Base-by-base conservation (phyloP, 2,113 vertebrate genomes). In the Podilymbus podiceps region DNA sequence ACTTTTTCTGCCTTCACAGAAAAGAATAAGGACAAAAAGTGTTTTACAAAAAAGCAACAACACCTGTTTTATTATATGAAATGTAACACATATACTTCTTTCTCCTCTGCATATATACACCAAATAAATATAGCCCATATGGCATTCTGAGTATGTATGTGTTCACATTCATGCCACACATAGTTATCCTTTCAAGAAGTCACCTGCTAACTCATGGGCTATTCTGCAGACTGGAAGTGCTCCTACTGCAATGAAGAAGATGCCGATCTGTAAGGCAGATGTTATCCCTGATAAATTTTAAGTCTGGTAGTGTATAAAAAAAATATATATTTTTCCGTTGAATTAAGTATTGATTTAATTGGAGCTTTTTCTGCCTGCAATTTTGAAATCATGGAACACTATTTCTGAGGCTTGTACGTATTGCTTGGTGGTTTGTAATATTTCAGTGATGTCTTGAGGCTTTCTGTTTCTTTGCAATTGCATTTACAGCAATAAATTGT, bases 101-200 rank as follows among this genome's bases (percentile, higher is more conserved):
- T 95, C 93, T 84, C 64, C 63, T 79, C 73, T 96, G 81, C 49
- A 78, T 73, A 82, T 79, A 95, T 86, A 92, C 49, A 93, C 62
- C 72, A 93, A 89, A 91, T 91, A 97, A 96, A 97, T 85, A 82
- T 2, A 93, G 94, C 87, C 94, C 96, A 97, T 94, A 97, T 96
- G 96, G 94, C 77, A 89, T 53, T 91, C 66, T 30, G 63, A 88
- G 59, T 47, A 95, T 19, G 80, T 72, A 89, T 28, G 74, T 93
- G 94, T 79, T 96, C 93, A 79, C 81, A 76, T 96, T 96, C 94
- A 85, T 89, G 91, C 84, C 93, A 96, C 94, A 96, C 94, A 69
- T 96, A 96, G 81, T 95, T 97, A 96, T 84, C 62, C 81, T 91
- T 94, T 93, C 89, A 91, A 93, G 87, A 94, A 95, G 50, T 89